phyloP scores from a whole-genome alignment of 2,797 vertebrate genomes.

The Pogoniulus pusillus region DNA sequence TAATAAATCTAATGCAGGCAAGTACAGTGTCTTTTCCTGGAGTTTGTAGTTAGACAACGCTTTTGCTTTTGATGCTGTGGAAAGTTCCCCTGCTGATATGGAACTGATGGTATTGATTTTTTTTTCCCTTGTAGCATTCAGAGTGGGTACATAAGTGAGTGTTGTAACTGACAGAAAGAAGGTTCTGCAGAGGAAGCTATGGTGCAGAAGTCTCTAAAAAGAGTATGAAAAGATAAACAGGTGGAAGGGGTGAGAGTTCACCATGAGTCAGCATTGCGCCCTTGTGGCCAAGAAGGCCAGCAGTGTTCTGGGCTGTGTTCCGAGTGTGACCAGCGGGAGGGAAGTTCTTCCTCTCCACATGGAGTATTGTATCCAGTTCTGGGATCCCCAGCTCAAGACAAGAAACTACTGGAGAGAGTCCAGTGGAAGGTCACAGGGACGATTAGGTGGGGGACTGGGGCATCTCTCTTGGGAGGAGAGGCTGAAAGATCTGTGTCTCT shows the following conservation, averaged over 20 bases:
- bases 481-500: too few relatives aligned
- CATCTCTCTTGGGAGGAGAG: too few relatives aligned
- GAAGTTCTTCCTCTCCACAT: too few relatives aligned
- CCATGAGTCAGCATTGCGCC: too few relatives aligned
- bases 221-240: background rate
- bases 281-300: too few relatives aligned
- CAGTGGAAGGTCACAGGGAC: too few relatives aligned
- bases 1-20: background rate
- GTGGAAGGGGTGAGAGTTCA: background rate
- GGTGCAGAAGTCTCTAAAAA: background rate
- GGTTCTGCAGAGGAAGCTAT: background rate
- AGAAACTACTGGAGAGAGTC: too few relatives aligned
- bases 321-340: too few relatives aligned
- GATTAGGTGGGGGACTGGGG: too few relatives aligned
- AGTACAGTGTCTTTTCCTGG: background rate
- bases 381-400: too few relatives aligned
- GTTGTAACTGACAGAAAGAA: background rate
- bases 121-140: background rate
- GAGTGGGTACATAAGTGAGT: accelerated
- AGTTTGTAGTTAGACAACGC: background rate
- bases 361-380: too few relatives aligned
- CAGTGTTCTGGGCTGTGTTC: too few relatives aligned
- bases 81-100: background rate
- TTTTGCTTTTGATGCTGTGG: background rate
- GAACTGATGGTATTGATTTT: background rate